Evolutionary conservation across 2,113 vertebrate genomes (phyloP), one percentile per base, ranked within the genome.

Genomic region (Anser brachyrhynchus): DNA sequence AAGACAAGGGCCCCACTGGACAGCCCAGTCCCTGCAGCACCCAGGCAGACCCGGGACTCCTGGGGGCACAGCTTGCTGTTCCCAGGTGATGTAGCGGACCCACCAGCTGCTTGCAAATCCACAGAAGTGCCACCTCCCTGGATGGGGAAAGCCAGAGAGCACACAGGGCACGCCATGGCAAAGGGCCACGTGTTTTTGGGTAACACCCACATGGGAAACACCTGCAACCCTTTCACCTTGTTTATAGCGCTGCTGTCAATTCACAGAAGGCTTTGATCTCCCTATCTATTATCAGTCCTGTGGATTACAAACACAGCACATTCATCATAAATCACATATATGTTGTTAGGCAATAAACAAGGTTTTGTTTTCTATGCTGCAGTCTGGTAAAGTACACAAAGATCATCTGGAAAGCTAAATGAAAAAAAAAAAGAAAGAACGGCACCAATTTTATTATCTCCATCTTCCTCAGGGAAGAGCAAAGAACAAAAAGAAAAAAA

Each of bases 201-300:
- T 18, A 94, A 74, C 43, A 81, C 70, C 44, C 31, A 16, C 49
- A 58, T 62, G 74, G 85, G 87, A 97, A 97, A 94, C 96, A 97
- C 96, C 89, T 97, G 97, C 79, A 95, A 70, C 67, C 92, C 87
- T 46, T 95, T 91, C 87, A 82, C 94, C 88, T 86, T 92, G 70
- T 96, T 97, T 94, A 88, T 80, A 86, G 85, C 37, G 26, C 74
- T 90, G 89, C 91, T 96, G 87, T 88, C 89, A 96, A 92, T 84
- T 85, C 82, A 92, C 54, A 94, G 65, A 83, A 74, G 77, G 76
- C 97, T 97, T 96, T 97, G 95, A 97, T 97, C 96, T 95, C 76
- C 84, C 74, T 93, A 70, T 91, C 94, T 94, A 74, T 95, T 96
- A 95, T 93, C 80, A 94, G 87, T 49, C 65, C 35, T 52, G 4